A percentile compares a stretch with the other conserved stretches of the same genome.
phyloP scores from a whole-genome alignment of 2,113 vertebrate genomes.

The Athene cunicularia region DNA sequence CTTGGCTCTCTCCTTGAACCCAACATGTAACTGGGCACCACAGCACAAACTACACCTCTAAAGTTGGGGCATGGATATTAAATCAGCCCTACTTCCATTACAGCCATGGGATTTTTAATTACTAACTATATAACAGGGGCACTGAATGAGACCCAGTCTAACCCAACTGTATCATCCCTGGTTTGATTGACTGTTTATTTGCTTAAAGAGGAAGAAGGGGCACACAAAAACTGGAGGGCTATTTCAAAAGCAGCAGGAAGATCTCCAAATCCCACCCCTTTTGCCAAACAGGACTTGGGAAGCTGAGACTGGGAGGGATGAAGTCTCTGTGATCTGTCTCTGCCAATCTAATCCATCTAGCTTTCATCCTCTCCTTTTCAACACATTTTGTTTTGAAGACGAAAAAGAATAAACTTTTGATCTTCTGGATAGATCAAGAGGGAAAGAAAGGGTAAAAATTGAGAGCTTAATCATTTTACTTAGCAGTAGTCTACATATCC shows the following conservation, averaged over 20 bases:
- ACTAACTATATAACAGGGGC: not conserved
- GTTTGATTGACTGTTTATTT: not conserved
- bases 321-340: not conserved
- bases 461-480: not conserved
- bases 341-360: not conserved
- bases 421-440: not conserved
- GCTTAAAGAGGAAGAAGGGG: not conserved
- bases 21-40: not conserved
- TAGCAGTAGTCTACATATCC: accelerated
- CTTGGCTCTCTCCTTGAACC: not conserved
- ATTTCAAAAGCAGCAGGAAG: not conserved
- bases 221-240: not conserved
- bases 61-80: not conserved
- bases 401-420: not conserved
- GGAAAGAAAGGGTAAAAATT: not conserved
- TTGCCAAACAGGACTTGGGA: not conserved
- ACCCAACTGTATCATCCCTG: not conserved
- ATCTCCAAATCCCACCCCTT: not conserved
- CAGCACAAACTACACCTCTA: not conserved
- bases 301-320: not conserved
- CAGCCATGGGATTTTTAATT: not conserved
- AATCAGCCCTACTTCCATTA: not conserved
- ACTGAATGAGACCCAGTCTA: not conserved
- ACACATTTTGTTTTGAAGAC: not conserved
- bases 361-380: not conserved